These are phyloP conservation scores for Phyllostomus discolor DNA, from an alignment of 2,113 vertebrate species.

Conservation along the genomic window DNA sequence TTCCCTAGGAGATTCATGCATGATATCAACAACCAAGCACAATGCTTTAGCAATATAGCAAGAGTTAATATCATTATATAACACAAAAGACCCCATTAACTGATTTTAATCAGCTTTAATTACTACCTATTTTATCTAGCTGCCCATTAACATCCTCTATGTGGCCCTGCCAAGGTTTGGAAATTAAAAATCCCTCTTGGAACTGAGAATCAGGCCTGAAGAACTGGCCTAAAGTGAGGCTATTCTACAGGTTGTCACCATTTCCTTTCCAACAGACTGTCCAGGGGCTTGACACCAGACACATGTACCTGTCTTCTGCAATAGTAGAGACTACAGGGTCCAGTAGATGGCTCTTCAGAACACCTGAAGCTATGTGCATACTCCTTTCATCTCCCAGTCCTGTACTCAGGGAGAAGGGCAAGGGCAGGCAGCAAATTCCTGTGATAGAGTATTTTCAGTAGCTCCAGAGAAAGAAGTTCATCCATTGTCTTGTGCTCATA, in stretches of 20 bases:
- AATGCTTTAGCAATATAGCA: slow-evolving; percentile 6
- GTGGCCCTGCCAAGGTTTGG: neutral
- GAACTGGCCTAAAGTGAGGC: neutral
- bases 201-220: slow-evolving; percentile 13
- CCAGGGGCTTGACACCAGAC: neutral
- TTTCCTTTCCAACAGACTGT: slow-evolving; percentile 32
- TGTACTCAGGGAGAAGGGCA: neutral
- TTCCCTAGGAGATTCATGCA: neutral
- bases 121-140: slow-evolving; percentile 26
- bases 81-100: slow-evolving; percentile 25
- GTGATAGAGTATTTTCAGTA: neutral
- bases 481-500: neutral
- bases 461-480: slow-evolving; percentile 13
- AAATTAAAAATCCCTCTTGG: slow-evolving; percentile 42
- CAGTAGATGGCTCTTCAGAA: slow-evolving; percentile 23
- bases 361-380: neutral
- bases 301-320: neutral
- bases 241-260: neutral
- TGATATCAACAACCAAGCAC: slow-evolving; percentile 6
- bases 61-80: slow-evolving; percentile 35
- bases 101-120: slow-evolving; percentile 29
- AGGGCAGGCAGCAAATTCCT: neutral
- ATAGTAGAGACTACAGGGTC: neutral
- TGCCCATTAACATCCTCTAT: slow-evolving; percentile 29
- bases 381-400: neutral